Evolutionary conservation across 1,140 invertebrate species (phyloP).

Genomic region (Oreohelix idahoensis): DNA sequence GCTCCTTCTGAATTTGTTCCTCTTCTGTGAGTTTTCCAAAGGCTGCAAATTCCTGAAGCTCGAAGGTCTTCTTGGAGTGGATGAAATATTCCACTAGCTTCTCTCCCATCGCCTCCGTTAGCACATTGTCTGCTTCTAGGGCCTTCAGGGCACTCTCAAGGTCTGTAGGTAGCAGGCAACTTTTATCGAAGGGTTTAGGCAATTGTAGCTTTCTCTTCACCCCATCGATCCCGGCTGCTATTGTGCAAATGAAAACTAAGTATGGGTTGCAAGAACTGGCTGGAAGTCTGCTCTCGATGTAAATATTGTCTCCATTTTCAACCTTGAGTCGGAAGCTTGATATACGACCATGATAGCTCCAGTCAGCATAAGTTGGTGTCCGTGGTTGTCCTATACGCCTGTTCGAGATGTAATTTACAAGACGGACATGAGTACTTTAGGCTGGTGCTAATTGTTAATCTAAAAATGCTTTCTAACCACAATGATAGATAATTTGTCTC

Average conservation of each 20-base stretch:
- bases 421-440: too few species aligned
- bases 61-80: not conserved
- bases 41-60: slow-evolving; percentile 1
- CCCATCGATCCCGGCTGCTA: not conserved
- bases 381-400: not conserved
- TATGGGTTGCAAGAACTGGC: not conserved
- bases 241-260: not conserved
- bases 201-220: not conserved
- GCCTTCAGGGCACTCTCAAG: slow-evolving; percentile 28
- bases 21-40: not conserved
- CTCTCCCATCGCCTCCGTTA: slow-evolving; percentile 15
- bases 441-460: too few species aligned
- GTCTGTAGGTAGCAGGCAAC: not conserved
- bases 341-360: not conserved
- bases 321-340: slow-evolving; percentile 6
- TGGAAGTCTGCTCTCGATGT: slow-evolving; percentile 7
- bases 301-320: not conserved
- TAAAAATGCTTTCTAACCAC: too few species aligned
- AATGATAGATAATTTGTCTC: too few species aligned
- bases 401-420: not conserved
- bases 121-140: slow-evolving; percentile 24
- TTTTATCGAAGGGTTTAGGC: not conserved
- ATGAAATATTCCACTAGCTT: slow-evolving; percentile 24
- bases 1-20: not conserved
- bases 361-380: not conserved